Percentiles rank a stretch among this genome's conserved stretches.
These are phyloP conservation scores for Drosophila miranda DNA, from an alignment of 1,140 invertebrate genomes.

Conservation along the genomic window DNA sequence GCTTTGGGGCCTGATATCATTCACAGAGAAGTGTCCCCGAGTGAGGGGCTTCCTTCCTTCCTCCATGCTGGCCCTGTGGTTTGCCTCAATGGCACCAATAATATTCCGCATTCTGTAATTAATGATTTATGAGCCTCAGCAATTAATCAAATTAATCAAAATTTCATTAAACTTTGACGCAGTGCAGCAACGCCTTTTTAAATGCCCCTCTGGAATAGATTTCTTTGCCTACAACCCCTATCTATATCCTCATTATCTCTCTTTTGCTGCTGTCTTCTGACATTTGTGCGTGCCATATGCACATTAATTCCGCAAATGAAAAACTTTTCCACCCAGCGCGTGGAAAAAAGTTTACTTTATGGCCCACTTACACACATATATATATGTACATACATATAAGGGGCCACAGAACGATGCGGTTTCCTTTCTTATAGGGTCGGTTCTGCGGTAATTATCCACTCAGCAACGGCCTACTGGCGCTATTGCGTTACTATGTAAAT, in stretches of 20 bases:
- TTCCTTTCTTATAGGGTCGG: constrained; percentile 22
- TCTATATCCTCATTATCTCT: constrained; percentile 9
- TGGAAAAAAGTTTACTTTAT: constrained; percentile 70
- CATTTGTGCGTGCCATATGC: constrained; percentile 71
- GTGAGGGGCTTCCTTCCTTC: constrained; percentile 1
- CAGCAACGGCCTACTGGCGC: constrained; percentile 43
- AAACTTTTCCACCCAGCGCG: constrained; percentile 48
- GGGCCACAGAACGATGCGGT: neutral
- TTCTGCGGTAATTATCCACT: constrained; percentile 71
- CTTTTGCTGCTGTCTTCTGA: constrained; percentile 20
- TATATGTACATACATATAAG: constrained; percentile 3
- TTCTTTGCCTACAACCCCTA: neutral
- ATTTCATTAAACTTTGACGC: constrained; percentile 74
- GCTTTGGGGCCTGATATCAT: neutral
- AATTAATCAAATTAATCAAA: constrained; percentile 81
- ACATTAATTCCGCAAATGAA: constrained; percentile 67
- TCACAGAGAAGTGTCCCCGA: neutral
- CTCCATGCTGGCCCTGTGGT: constrained; percentile 1
- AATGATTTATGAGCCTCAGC: constrained; percentile 68
- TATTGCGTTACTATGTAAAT: constrained; percentile 60
- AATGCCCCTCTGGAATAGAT: constrained; percentile 27
- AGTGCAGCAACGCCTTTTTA: constrained; percentile 70
- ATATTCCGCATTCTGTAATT: constrained; percentile 62
- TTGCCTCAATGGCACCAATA: constrained; percentile 59
- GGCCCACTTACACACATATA: constrained; percentile 53